Evolutionary conservation across 2,113 vertebrate species (phyloP).

Genomic region (Neomonachus schauinslandi): DNA sequence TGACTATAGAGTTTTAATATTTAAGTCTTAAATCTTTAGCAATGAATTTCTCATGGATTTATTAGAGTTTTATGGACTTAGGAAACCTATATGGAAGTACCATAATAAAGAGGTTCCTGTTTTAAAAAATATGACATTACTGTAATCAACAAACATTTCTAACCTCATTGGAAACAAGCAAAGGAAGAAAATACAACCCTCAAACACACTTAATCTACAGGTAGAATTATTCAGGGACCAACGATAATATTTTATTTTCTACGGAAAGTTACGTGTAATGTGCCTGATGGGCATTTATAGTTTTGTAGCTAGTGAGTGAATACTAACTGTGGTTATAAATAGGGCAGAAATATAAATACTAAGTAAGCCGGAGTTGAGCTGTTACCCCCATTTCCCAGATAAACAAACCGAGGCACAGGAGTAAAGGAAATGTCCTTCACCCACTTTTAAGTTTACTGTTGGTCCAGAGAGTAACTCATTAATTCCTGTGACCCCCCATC

Average conservation of each 20-base stretch:
- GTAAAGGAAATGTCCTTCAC: not conserved
- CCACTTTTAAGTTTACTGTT: not conserved
- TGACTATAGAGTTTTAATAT: slow-evolving; percentile 35
- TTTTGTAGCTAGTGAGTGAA: not conserved
- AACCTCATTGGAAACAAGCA: not conserved
- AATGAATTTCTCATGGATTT: not conserved
- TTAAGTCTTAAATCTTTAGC: slow-evolving; percentile 41
- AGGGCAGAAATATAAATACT: not conserved
- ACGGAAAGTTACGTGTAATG: not conserved
- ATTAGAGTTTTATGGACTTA: slow-evolving; percentile 4
- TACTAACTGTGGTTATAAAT: not conserved
- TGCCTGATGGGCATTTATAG: not conserved
- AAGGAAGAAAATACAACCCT: not conserved
- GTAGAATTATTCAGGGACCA: not conserved
- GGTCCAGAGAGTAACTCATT: not conserved
- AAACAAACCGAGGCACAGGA: not conserved
- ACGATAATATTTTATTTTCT: not conserved
- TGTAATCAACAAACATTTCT: not conserved
- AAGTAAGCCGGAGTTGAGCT: not conserved
- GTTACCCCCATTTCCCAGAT: not conserved
- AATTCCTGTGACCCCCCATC: not conserved
- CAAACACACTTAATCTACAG: not conserved
- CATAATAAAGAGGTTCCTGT: not conserved
- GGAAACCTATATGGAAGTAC: not conserved
- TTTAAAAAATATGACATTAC: not conserved